Conservation (phyloP, 2,113 vertebrate species). For the Erinaceus europaeus region DNA sequence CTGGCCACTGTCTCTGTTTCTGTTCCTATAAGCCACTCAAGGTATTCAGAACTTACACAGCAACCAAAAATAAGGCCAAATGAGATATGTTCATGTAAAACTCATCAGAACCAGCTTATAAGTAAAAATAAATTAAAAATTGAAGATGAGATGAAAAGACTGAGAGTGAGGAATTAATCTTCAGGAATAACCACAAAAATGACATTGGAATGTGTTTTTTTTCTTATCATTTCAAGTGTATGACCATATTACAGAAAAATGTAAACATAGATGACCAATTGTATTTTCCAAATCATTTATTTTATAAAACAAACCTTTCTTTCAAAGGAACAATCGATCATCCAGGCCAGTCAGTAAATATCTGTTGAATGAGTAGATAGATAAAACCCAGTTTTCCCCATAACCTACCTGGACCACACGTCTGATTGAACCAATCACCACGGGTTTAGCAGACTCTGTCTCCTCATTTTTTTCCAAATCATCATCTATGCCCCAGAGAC, state of each 20-base stretch:
- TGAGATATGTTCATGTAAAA: neutral
- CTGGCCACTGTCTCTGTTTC: too few relatives aligned
- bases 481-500: conserved; percentile 87
- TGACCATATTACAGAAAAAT: neutral
- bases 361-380: neutral
- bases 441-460: conserved; percentile 74
- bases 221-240: conserved; percentile 9
- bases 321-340: conserved; percentile 18
- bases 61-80: neutral
- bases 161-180: neutral
- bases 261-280: neutral
- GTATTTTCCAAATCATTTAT: neutral
- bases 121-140: neutral
- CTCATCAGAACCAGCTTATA: neutral
- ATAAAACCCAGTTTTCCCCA: neutral
- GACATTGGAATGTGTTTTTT: neutral
- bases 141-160: neutral
- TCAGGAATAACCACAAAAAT: neutral
- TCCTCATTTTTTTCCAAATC: conserved; percentile 75
- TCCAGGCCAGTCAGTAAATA: neutral
- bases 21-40: conserved; percentile 7
- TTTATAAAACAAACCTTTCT: conserved; percentile 16
- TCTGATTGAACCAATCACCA: conserved; percentile 92
- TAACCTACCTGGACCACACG: conserved; percentile 91
- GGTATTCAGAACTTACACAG: neutral